A percentile compares a stretch with the other conserved stretches of the same genome.
phyloP scores from a whole-genome alignment of 1,140 invertebrate genomes.

The Monochamus saltuarius region DNA sequence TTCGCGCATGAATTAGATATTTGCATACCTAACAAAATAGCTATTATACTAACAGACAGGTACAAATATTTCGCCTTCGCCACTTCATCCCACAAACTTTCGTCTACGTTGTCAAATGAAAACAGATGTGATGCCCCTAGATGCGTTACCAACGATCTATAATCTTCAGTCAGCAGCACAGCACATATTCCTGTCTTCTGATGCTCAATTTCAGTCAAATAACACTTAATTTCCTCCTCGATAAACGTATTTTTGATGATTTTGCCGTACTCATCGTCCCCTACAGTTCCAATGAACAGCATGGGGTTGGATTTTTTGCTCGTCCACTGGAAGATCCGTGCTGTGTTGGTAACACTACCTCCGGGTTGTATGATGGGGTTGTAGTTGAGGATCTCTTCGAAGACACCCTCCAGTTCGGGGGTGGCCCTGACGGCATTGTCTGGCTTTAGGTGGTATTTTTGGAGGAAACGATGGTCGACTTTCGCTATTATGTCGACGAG shows the following conservation, averaged over 20 bases:
- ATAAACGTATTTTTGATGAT: constrained; percentile 20
- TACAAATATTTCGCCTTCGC: constrained; percentile 30
- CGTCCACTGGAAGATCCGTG: constrained; percentile 53
- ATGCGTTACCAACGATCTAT: constrained; percentile 62
- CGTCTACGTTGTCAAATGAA: constrained; percentile 48
- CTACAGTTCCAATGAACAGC: constrained; percentile 53
- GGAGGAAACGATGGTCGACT: constrained; percentile 49
- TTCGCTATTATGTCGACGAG: constrained; percentile 24
- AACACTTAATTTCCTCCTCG: constrained; percentile 40
- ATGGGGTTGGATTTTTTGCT: constrained; percentile 43
- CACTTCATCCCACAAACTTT: constrained; percentile 36
- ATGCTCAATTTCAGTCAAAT: constrained; percentile 50
- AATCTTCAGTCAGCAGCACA: constrained; percentile 61
- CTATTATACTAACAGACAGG: constrained; percentile 28
- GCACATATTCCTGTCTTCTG: constrained; percentile 67
- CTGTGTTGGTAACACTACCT: constrained; percentile 55
- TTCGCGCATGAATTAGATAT: no score
- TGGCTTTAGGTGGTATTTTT: constrained; percentile 20
- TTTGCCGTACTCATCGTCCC: constrained; percentile 47
- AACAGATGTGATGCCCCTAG: constrained; percentile 60
- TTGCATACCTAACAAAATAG: not conserved
- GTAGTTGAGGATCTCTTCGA: constrained; percentile 42
- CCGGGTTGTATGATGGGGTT: constrained; percentile 62
- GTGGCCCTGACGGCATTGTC: constrained; percentile 18
- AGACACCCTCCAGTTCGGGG: constrained; percentile 46